Base-by-base conservation (phyloP, 2,797 vertebrate genomes). In the Mastacembelus armatus region DNA sequence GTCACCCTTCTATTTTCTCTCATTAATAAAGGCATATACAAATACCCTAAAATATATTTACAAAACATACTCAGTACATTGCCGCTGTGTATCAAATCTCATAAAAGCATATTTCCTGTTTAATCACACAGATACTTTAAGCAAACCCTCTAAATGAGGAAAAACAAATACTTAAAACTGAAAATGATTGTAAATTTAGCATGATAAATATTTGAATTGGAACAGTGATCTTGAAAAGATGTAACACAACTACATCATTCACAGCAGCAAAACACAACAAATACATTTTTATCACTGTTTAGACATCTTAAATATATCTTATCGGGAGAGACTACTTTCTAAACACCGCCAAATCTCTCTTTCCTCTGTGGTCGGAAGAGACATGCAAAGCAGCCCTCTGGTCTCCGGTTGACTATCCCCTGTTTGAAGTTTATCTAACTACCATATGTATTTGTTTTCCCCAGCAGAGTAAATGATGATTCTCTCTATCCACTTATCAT, bases 201-300 rank as follows among this genome's bases (percentile, higher is more conserved):
- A 84, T 92, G 89, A 89, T 91, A 93, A 93, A 94, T 93, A 94
- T 94, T 94, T 94, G 89, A 61, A 68, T 62, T 81, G 82, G 85
- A 49, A 78, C 80, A 81, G 77, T 12, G 78, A 89, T 87, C 88
- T 71, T 86, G 83, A 85, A 85, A 90, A 83, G 88, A 87, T 52
- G 66, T 58, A 54, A 81, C 83, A 86, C 74, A 59, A 81, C 69
- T 70, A 77, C 66, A 74, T 86, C 76, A 64, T 78, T 83, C 68
- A 69, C 70, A 85, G 77, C 77, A 80, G 90, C 77, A 66, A 87
- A 92, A 86, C 81, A 91, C 88, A 93, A 92, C 89, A 93, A 91
- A 93, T 83, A 89, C 44, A 18, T 4, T 49, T 48, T 85, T 81
- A 84, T 91, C 88, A 86, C 54, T 88, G 81, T 91, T 91, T 85